Conservation (phyloP, 2,797 vertebrate species). For the Cephalopachus bancanus region DNA sequence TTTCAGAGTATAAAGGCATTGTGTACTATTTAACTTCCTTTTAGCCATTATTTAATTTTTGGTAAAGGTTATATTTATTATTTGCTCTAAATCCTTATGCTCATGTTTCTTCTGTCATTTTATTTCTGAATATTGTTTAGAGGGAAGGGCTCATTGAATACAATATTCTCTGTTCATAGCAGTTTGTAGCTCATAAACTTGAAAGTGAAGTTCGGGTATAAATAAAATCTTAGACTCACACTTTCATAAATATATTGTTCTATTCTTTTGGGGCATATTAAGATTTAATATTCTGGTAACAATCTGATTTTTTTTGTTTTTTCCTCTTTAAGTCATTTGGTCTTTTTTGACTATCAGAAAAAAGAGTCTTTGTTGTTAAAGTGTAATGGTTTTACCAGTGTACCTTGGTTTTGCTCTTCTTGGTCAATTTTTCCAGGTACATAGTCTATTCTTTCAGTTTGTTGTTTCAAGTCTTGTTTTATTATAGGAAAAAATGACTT, state of each 20-base stretch:
- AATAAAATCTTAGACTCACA: neutral
- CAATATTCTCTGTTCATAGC: neutral
- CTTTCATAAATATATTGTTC: conserved; percentile 24
- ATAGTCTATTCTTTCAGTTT: neutral
- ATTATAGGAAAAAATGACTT: neutral
- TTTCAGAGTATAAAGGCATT: neutral
- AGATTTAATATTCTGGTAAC: neutral
- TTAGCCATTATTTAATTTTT: neutral
- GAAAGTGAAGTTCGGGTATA: neutral
- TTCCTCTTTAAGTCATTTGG: neutral
- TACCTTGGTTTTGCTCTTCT: neutral
- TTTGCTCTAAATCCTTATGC: neutral
- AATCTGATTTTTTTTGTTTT: neutral
- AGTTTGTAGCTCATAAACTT: neutral
- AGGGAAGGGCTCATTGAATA: neutral
- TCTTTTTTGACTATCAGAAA: neutral
- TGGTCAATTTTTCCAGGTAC: neutral
- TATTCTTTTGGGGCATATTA: neutral
- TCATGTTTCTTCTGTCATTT: neutral
- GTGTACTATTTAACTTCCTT: neutral
- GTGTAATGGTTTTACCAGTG: neutral
- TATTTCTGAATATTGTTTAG: neutral
- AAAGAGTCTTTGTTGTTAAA: neutral
- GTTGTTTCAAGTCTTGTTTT: neutral
- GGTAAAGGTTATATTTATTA: neutral